Base-by-base conservation (phyloP, 2,888 invertebrate genomes). In the Caenorhabditis sulstoni region DNA sequence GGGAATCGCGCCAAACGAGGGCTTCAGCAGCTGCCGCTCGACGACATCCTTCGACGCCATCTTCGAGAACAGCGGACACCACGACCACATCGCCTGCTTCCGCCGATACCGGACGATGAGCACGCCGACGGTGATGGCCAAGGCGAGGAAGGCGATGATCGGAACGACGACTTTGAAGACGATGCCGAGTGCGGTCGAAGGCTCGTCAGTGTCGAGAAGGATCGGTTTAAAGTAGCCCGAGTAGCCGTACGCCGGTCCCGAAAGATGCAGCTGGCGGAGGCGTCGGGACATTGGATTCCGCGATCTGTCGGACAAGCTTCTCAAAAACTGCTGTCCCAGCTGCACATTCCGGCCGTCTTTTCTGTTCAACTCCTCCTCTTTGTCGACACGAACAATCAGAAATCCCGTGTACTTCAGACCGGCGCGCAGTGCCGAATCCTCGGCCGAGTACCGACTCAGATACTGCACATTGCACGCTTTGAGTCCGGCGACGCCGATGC, bases 391-490 rank as follows among this genome's bases (percentile, higher is more conserved):
- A 14, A 86, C 90, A 53, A 90, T 89, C 57, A 90, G 71, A 64
- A 88, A 90, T 29, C 90, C 90, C 1, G 89, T 89, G 78, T 90
- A 90, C 62, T 87, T 87, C 23, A 88, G 67, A 4, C 86, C 86
- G 7, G 81, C 53, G 39, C 80, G 45, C 50, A 90, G 70, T 8
- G 86, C 85, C 8, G 81, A 64, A 61, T 90, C 90, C 52, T 85
- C 83, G 0, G 87, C 82, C 22, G 81, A 79, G 68, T 87, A 84
- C 20, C 89, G 78, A 23, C 83, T 83, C 22, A 88, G 68, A 71
- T 89, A 87, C 67, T 76, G 83, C 7, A 87, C 84, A 78, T 84
- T 88, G 70, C 90, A 90, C 5, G 83, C 83, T n/a, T 79, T 80
- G 50, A 83, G 61, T 12, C 81, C 86, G 9, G 68, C 68, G 7